Base-by-base conservation (phyloP, 2,113 vertebrate species). In the Syngnathus floridae region DNA sequence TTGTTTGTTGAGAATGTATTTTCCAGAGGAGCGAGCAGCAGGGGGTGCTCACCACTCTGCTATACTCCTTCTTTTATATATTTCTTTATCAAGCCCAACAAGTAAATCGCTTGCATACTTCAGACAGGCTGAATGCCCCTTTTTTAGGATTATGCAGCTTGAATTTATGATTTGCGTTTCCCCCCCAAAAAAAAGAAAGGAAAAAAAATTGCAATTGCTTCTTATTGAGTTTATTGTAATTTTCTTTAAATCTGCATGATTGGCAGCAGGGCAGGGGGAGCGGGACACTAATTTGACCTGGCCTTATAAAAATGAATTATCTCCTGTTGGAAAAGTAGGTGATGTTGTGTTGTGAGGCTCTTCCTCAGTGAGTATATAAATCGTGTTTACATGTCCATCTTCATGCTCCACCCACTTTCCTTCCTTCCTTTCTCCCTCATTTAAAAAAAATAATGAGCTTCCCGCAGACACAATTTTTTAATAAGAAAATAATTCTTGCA, bases 281-380 rank as follows among this genome's bases (percentile, higher is more conserved):
- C 13, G 61, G 14, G 11, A 31, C 7, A 21, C 5, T 11, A 70
- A 76, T 82, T 82, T 85, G 84, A 90, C 78, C 81, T 91, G 85
- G 92, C 86, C 84, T 56, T 56, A 83, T 82, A 92, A 84, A 72
- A 87, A 92, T 92, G 88, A 88, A 89, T 90, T 92, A 90, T 93
- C 90, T 94, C 92, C 93, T 91, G 89, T 93, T 90, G 88, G 91
- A 91, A 93, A 90, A 93, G 93, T 92, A 94, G 93, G 93, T 89
- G 77, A 83, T 90, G 88, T 94, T 91, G 87, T 91, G 88, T 92
- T 93, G 92, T 93, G 92, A 88, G 93, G 91, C 93, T 91, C 94
- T 93, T 89, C 88, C 88, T 87, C 93, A 95, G 97, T 97, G 96
- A 98, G 96, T 98, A 97, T 94, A 31, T 55, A 16, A n/a, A 88